Conservation (phyloP, 1,140 invertebrate genomes). For the Phocides pigmalion region DNA sequence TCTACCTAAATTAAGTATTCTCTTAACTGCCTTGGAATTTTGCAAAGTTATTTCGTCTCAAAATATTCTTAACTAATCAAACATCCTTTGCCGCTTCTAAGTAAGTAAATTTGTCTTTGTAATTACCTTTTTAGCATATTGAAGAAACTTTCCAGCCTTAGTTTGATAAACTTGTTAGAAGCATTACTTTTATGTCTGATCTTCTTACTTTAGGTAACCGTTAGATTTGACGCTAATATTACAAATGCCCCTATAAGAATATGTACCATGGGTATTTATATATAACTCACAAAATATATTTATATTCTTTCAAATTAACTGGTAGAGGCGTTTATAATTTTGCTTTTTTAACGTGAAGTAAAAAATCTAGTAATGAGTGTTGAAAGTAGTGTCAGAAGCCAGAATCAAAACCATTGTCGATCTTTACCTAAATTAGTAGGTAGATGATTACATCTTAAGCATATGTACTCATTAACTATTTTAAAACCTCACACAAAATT, state of each 20-base stretch:
- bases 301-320: no score
- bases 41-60: conserved; percentile 31
- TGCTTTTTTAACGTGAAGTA: no score
- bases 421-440: no score
- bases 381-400: no score
- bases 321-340: no score
- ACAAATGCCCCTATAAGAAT: no score
- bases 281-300: no score
- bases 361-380: no score
- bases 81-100: conserved; percentile 38
- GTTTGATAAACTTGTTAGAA: conserved; percentile 32
- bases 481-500: background rate
- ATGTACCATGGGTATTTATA: no score
- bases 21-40: conserved; percentile 1
- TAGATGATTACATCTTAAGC: no score
- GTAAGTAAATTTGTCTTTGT: conserved; percentile 47
- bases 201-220: conserved; percentile 21
- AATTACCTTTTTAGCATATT: conserved; percentile 50
- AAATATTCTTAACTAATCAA: conserved; percentile 34
- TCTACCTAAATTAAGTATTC: conserved; percentile 16
- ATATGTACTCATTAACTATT: no score
- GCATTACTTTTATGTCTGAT: conserved; percentile 22
- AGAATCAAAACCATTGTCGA: no score
- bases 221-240: conserved; percentile 21
- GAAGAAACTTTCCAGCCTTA: conserved; percentile 41